phyloP scores from a whole-genome alignment of 2,888 invertebrate species.

The Scaptomyza reducta region DNA sequence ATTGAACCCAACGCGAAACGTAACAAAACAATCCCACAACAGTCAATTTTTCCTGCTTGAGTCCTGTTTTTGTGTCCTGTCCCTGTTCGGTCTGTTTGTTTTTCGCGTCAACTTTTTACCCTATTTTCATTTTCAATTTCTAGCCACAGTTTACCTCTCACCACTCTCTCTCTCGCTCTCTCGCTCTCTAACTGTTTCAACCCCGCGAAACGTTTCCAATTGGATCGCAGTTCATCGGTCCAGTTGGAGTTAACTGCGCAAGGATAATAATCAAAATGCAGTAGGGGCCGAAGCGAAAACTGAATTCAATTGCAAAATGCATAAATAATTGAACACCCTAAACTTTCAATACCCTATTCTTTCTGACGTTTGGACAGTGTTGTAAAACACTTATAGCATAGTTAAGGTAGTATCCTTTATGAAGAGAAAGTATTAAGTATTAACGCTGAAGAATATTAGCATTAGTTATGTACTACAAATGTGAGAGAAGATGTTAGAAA shows the following conservation, averaged over 20 bases:
- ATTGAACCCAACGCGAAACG: conserved; percentile 37
- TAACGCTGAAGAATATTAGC: too few relatives aligned
- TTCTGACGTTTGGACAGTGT: too few relatives aligned
- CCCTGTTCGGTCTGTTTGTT: conserved; percentile 68
- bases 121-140: conserved; percentile 66
- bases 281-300: conserved; percentile 10
- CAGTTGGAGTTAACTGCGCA: conserved; percentile 19
- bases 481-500: too few relatives aligned
- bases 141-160: conserved; percentile 16
- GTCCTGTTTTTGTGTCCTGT: conserved; percentile 2
- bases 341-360: too few relatives aligned
- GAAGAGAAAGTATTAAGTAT: too few relatives aligned
- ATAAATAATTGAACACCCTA: too few relatives aligned
- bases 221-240: conserved; percentile 30
- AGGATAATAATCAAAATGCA: conserved; percentile 1
- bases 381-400: too few relatives aligned
- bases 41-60: conserved; percentile 25
- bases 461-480: too few relatives aligned
- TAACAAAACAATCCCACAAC: not conserved
- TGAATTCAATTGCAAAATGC: conserved; percentile 23
- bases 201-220: conserved; percentile 43
- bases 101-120: conserved; percentile 80
- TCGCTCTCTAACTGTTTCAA: conserved; percentile 25
- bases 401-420: too few relatives aligned
- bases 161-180: conserved; percentile 2